These are phyloP conservation scores for Hybognathus amarus DNA, from an alignment of 2,797 vertebrate species.

Conservation along the genomic window DNA sequence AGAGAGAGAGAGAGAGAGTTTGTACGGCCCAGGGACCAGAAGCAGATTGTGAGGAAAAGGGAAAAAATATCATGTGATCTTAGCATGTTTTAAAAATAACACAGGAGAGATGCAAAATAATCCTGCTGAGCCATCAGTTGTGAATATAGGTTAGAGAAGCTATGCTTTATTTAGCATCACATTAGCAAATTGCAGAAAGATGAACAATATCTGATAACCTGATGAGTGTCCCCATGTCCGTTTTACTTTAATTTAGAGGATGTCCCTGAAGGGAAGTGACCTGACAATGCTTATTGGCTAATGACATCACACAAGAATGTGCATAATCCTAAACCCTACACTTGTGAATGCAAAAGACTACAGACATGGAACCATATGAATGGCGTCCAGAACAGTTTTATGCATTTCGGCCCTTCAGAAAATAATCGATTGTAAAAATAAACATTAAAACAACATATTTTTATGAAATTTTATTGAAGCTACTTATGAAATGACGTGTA, in stretches of 20 bases:
- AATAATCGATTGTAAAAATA: background rate
- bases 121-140: slow-evolving; percentile 7
- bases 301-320: background rate
- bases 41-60: slow-evolving; percentile 42
- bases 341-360: background rate
- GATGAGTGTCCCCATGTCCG: background rate
- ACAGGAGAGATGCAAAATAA: background rate
- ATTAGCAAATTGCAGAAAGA: slow-evolving; percentile 7
- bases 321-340: background rate
- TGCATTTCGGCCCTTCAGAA: background rate
- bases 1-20: background rate
- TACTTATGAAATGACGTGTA: background rate
- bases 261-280: slow-evolving; percentile 15
- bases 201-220: background rate
- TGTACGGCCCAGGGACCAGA: slow-evolving; percentile 28
- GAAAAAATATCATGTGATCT: slow-evolving; percentile 40
- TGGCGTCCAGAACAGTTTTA: background rate
- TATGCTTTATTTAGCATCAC: slow-evolving; percentile 22
- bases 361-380: background rate
- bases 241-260: slow-evolving; percentile 9
- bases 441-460: background rate
- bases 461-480: background rate
- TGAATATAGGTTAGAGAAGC: slow-evolving; percentile 24
- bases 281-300: background rate
- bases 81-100: slow-evolving; percentile 41